Percentiles rank a stretch among this genome's conserved stretches.
Conservation (phyloP, 2,888 invertebrate genomes). For the Agonopterix heracliana region DNA sequence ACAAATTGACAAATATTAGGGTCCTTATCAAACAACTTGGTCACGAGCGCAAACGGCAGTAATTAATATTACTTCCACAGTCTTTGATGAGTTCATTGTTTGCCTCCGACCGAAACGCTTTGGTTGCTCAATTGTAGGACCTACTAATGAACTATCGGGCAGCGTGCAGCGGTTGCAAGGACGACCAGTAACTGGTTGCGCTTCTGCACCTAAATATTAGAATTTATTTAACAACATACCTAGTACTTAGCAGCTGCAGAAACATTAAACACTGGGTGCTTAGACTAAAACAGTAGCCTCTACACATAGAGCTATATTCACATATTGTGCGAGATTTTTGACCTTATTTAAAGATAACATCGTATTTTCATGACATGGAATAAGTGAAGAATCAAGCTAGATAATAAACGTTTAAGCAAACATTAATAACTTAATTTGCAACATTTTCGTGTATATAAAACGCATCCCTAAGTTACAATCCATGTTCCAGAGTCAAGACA, state of each 20-base stretch:
- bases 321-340: too few species aligned
- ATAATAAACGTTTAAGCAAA: too few species aligned
- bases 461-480: neutral
- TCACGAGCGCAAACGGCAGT: constrained; percentile 29
- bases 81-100: constrained; percentile 67
- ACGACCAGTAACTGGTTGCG: constrained; percentile 34
- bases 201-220: constrained; percentile 23
- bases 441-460: too few species aligned
- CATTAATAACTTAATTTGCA: too few species aligned
- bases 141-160: neutral
- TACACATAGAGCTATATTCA: too few species aligned
- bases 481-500: neutral
- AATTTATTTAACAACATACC: constrained; percentile 17
- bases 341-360: too few species aligned
- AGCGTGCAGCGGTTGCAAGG: constrained; percentile 44
- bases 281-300: neutral
- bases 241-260: neutral
- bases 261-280: neutral
- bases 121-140: constrained; percentile 51
- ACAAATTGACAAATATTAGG: constrained; percentile 5
- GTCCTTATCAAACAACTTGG: constrained; percentile 22
- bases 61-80: constrained; percentile 57
- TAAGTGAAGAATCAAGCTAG: too few species aligned
- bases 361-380: too few species aligned
- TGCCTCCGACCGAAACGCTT: constrained; percentile 56